Base-by-base conservation (phyloP, 2,113 vertebrate species). In the Platysternon megacephalum region DNA sequence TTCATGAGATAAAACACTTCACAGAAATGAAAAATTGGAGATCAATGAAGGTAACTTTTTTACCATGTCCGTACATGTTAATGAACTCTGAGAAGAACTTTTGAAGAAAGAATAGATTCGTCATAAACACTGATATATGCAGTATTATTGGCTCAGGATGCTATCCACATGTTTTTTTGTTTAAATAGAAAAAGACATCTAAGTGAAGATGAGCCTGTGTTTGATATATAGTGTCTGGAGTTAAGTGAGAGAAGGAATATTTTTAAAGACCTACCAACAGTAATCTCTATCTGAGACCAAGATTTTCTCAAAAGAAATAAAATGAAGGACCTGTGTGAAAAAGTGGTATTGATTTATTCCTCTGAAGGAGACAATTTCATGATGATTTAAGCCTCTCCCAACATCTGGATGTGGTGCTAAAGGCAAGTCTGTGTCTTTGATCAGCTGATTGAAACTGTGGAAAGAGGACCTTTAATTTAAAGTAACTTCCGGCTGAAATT, bases 291-390 rank as follows among this genome's bases (percentile, higher is more conserved):
- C 44, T 83, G 87, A 90, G 79, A 96, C 82, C 79, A 90, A 93
- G 32, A 95, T 95, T 95, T 96, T 89, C 55, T 86, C 44, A 68
- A 68, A 89, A 88, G 95, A 94, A 93, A 76, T 92, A 95, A 74
- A 91, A 92, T 98, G 95, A 98, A 98, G 94, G 96, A 95, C 80
- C 39, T 84, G 65, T 95, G 46, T 96, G 93, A 97, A 95, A 87
- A 79, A 95, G 48, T 88, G 85, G 9, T 96, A 80, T 93, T 76
- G 87, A 16, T 94, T 76, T 78, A 16, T 89, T 95, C n/a, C 94
- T 96, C 61, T 82, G 85, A 84, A 76, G 89, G 86, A 53, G 96
- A 89, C 93, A 87, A 97, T 95, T 97, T 74, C 95, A 94, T 93
- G 78, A 97, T 97, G 91, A 92, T 95, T 89, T 98, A 97, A 97